Percentiles rank a stretch among this genome's conserved stretches.
Evolutionary conservation across 2,113 vertebrate genomes (phyloP).

Genomic region (Pygoscelis adeliae): DNA sequence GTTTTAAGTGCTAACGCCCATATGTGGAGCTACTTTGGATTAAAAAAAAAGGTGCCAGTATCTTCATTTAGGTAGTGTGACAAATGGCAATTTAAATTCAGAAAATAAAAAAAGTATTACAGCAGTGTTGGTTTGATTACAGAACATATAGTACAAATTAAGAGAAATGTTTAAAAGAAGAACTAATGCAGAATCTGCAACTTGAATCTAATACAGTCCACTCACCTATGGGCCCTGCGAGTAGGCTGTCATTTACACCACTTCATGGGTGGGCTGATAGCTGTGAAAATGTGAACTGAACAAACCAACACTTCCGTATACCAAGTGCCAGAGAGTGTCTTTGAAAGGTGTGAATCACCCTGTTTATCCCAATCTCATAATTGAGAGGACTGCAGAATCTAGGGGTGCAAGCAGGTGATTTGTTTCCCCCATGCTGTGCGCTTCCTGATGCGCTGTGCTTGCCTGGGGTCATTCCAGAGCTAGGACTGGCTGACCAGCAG

Average conservation of each 20-base stretch:
- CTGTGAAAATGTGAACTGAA: not conserved
- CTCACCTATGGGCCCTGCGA: rapidly evolving
- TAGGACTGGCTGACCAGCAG: not conserved
- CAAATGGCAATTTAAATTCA: not conserved
- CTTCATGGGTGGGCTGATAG: not conserved
- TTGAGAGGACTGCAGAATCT: not conserved
- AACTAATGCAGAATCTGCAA: not conserved
- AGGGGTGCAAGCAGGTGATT: not conserved
- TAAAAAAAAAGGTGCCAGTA: not conserved
- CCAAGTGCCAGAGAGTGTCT: not conserved
- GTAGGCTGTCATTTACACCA: not conserved
- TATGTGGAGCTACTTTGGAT: not conserved
- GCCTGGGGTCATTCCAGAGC: not conserved
- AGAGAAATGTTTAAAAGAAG: not conserved
- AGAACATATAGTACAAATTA: not conserved
- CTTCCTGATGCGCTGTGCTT: not conserved
- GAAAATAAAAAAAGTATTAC: not conserved
- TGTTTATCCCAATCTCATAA: not conserved
- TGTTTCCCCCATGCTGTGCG: not conserved
- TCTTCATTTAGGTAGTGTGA: not conserved
- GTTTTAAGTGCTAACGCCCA: not conserved
- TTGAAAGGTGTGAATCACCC: not conserved
- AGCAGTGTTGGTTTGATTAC: not conserved
- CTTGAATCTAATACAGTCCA: not conserved
- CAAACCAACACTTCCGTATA: not conserved